A percentile compares a stretch with the other conserved stretches of the same genome.
Conservation (phyloP, 1,140 invertebrate species). For the Hirudo medicinalis region DNA sequence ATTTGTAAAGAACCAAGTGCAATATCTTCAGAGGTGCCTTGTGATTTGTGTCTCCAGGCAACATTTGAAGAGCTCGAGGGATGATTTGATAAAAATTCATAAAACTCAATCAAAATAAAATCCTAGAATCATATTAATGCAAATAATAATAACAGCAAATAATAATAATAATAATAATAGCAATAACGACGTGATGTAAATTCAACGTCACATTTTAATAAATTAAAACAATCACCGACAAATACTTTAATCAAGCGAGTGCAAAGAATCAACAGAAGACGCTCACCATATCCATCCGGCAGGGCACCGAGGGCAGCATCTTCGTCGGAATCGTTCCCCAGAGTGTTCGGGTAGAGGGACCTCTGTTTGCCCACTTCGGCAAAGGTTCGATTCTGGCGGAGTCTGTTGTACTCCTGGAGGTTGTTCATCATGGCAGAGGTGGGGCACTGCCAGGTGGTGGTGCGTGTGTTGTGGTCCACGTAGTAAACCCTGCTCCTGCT, state of each 20-base stretch:
- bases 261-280: not conserved
- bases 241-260: not conserved
- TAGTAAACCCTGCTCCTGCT: conserved; percentile 73
- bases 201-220: not conserved
- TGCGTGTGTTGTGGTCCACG: conserved; percentile 87
- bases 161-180: too few species aligned
- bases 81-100: too few species aligned
- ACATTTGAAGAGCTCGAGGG: too few species aligned
- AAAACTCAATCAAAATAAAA: too few species aligned
- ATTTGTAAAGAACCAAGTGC: too few species aligned
- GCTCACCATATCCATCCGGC: conserved; percentile 71
- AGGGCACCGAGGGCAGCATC: conserved; percentile 56
- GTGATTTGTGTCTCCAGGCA: too few species aligned
- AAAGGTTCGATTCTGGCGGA: conserved; percentile 39
- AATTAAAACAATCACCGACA: too few species aligned
- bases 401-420: conserved; percentile 83
- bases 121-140: too few species aligned
- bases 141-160: too few species aligned
- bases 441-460: conserved; percentile 88
- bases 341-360: conserved; percentile 32
- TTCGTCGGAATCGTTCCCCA: not conserved
- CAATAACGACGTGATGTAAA: too few species aligned
- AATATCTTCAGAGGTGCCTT: too few species aligned
- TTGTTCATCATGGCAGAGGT: conserved; percentile 62
- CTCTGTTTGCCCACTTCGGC: conserved; percentile 34